Evolutionary conservation across 30 jellyfish, hydroid and myxozoan species (phyloP).

Genomic region (Chrysaora quinquecirrha): DNA sequence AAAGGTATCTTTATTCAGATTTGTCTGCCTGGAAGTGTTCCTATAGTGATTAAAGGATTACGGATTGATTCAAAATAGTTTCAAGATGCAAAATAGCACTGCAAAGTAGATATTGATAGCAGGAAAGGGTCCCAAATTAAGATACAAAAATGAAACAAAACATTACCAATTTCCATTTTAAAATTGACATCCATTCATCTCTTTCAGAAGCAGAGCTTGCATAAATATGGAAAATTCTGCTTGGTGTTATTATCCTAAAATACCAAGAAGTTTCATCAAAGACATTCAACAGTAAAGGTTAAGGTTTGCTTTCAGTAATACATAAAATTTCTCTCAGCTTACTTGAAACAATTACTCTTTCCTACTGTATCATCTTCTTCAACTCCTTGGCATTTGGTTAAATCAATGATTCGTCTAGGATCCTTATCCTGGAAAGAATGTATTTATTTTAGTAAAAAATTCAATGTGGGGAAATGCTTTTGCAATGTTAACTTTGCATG

Average conservation of each 20-base stretch:
- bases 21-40: too few relatives aligned
- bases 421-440: constrained; percentile 65
- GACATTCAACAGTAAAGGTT: too few relatives aligned
- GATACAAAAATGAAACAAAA: too few relatives aligned
- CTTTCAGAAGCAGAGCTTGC: constrained; percentile 80
- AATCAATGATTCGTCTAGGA: constrained; percentile 83
- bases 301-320: too few relatives aligned
- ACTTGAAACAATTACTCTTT: constrained; percentile 73
- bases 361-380: constrained; percentile 78
- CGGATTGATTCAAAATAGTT: too few relatives aligned
- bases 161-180: constrained; percentile 88
- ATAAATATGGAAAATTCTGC: constrained; percentile 62
- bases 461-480: background rate
- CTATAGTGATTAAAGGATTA: too few relatives aligned
- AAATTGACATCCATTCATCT: constrained; percentile 82
- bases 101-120: too few relatives aligned
- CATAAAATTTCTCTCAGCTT: too few relatives aligned
- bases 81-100: too few relatives aligned
- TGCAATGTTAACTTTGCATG: too few relatives aligned
- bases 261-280: background rate
- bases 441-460: background rate
- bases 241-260: constrained; percentile 78
- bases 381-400: constrained; percentile 72
- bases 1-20: too few relatives aligned
- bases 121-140: too few relatives aligned